A percentile compares a stretch with the other conserved stretches of the same genome.
phyloP scores from a whole-genome alignment of 2,113 vertebrate species.

The Grammomys surdaster region DNA sequence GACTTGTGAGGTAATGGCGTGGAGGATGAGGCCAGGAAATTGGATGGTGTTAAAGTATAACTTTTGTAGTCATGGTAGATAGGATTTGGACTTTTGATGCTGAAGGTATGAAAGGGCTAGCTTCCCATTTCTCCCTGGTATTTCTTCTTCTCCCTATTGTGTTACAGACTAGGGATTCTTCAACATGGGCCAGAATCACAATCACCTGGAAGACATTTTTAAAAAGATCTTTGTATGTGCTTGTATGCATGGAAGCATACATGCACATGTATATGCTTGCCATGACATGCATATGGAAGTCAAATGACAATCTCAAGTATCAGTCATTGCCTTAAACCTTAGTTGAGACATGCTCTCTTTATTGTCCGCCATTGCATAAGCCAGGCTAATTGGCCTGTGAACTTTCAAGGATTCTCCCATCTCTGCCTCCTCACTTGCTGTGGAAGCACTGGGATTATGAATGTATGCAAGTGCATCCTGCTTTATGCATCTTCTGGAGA shows the following conservation, averaged over 20 bases:
- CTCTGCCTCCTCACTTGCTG: not conserved
- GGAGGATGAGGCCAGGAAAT: not conserved
- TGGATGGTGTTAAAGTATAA: not conserved
- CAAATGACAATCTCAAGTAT: not conserved
- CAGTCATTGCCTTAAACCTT: not conserved
- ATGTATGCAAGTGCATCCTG: not conserved
- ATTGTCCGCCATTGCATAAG: not conserved
- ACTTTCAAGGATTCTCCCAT: not conserved
- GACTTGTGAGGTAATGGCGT: not conserved
- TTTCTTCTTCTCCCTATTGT: not conserved
- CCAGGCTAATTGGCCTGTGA: not conserved
- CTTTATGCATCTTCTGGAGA: not conserved
- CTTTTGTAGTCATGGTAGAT: not conserved
- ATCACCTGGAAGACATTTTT: not conserved
- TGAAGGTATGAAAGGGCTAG: not conserved
- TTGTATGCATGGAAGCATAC: not conserved
- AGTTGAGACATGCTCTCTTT: not conserved
- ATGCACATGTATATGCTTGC: not conserved
- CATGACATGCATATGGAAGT: no score
- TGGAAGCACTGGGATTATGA: not conserved
- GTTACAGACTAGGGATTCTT: not conserved
- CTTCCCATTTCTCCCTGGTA: not conserved
- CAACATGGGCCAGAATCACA: not conserved
- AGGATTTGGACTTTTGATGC: not conserved
- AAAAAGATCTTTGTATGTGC: not conserved